phyloP scores from a whole-genome alignment of 2,797 vertebrate genomes.

The Eurystomus glaucurus region DNA sequence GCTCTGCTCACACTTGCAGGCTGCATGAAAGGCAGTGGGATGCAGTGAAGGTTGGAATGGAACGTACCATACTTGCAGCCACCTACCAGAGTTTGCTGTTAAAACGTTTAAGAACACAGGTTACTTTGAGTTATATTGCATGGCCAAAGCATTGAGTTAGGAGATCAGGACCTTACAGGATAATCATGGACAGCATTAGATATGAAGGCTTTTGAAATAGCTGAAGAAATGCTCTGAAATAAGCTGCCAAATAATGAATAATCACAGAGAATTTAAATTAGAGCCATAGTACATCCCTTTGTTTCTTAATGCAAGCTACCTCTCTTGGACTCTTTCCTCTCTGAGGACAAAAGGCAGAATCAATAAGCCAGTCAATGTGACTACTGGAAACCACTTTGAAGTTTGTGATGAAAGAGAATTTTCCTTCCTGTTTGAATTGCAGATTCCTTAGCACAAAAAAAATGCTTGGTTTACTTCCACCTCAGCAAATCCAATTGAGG shows the following conservation, averaged over 20 bases:
- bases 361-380: constrained; percentile 30
- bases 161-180: not conserved
- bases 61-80: not conserved
- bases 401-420: constrained; percentile 57
- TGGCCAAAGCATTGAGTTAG: not conserved
- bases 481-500: not conserved
- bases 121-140: not conserved
- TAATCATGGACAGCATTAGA: not conserved
- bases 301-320: not conserved
- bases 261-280: constrained; percentile 1
- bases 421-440: constrained; percentile 51
- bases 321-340: not conserved
- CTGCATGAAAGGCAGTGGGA: not conserved
- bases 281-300: not conserved
- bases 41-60: not conserved
- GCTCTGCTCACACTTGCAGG: not conserved
- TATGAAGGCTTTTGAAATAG: constrained; percentile 7
- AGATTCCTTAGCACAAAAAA: constrained; percentile 39
- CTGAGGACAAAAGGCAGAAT: constrained; percentile 56
- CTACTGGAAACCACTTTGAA: constrained; percentile 53
- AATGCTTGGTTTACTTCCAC: not conserved
- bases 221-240: not conserved
- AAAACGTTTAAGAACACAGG: not conserved
- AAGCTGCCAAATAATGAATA: not conserved
- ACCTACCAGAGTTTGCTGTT: not conserved